Base-by-base conservation (phyloP, 1,140 invertebrate species). In the Akabosia matsudoensis region DNA sequence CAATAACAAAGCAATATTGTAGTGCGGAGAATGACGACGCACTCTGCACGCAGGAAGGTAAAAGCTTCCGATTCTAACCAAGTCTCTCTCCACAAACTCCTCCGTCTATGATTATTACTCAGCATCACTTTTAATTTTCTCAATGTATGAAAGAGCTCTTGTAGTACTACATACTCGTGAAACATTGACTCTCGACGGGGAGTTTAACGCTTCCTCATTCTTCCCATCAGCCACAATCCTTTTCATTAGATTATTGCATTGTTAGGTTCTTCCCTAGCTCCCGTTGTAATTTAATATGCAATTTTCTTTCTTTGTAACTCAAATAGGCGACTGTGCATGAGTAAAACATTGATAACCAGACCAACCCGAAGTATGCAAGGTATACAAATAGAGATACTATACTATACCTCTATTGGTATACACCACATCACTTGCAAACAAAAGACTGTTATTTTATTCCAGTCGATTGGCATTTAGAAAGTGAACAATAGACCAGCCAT, bases 171-270 rank as follows among this genome's bases (percentile, higher is more conserved):
- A n/a, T 72, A 28, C 52, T 73, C n/a, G 10, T 31, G 34, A 52
- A 73, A 30, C 72, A 73, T 45, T 73, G 72, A 52, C 61, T 67
- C 61, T 67, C 61, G 61, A 67, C 61, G 28, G 61, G 61, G 61
- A 30, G 61, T 67, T 30, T 28, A 31, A 51, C 37, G 37, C 28
- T 37, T 73, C 52, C 52, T n/a, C 31, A 73, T 73, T 73, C 52
- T 73, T 54, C 72, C 37, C 52, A 73, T 73, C 33, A 73, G 37
- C 52, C 70, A 37, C 70, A 73, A 73, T 52, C 70, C 70, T 45
- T 52, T 52, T 45, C 33, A 73, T 52, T 52, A 51, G 37, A 73
- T 73, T 54, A 52, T 73, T 37, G 18, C 33, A 52, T 52, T 73
- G 37, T 73, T 13, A 52, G 28, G 22, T 73, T 54, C 33, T 71